Evolutionary conservation across 1,140 invertebrate genomes (phyloP).

Genomic region (Cherax quadricarinatus): DNA sequence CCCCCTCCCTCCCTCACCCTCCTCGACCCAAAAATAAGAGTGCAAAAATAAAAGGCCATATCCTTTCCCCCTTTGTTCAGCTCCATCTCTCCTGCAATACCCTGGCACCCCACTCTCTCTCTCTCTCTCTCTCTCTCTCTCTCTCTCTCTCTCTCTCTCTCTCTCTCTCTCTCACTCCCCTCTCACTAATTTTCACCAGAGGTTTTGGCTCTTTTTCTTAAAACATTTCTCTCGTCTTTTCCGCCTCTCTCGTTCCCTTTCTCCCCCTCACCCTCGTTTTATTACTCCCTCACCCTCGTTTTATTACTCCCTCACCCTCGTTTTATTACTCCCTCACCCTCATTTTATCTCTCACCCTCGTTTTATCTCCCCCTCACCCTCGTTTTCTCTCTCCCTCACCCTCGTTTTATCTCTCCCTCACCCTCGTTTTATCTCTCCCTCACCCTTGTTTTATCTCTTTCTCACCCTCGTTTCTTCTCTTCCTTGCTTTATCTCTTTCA

Average conservation of each 20-base stretch:
- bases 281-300: neutral
- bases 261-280: neutral
- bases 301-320: too few species aligned
- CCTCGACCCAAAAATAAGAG: slow-evolving; percentile 7
- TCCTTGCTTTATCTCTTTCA: slow-evolving; percentile 7
- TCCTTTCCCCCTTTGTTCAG: slow-evolving; percentile 27
- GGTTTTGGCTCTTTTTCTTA: too few species aligned
- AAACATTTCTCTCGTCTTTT: neutral
- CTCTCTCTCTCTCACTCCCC: neutral
- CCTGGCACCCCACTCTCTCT: neutral
- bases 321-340: neutral
- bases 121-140: neutral
- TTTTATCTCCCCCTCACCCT: neutral
- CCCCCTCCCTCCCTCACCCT: too few species aligned
- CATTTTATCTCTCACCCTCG: neutral
- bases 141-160: neutral
- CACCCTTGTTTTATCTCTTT: neutral
- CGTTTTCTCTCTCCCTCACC: neutral
- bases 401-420: neutral
- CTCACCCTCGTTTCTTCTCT: neutral
- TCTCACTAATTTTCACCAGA: neutral
- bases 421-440: neutral
- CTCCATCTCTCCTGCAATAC: slow-evolving; percentile 5
- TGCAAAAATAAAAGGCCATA: slow-evolving; percentile 42
- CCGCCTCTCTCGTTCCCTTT: neutral